Evolutionary conservation across 2,888 invertebrate genomes (phyloP).

Genomic region (Leptopilina myrica): DNA sequence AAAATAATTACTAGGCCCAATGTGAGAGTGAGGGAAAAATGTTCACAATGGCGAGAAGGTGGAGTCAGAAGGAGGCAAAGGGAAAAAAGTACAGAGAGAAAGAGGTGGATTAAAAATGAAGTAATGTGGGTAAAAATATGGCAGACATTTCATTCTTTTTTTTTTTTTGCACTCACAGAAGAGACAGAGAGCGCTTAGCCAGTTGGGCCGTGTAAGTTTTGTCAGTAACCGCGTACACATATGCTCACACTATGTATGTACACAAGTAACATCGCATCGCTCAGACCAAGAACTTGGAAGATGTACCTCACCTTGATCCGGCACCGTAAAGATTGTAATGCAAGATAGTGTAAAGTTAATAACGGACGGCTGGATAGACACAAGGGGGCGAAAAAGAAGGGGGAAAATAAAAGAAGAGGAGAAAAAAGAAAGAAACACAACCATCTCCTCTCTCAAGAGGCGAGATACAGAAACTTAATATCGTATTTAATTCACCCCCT

Average conservation of each 20-base stretch:
- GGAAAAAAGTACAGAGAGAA: slow-evolving; percentile 42
- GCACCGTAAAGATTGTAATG: slow-evolving; percentile 73
- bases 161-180: slow-evolving; percentile 26
- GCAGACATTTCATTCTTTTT: slow-evolving; percentile 59
- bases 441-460: not conserved
- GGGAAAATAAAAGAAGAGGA: slow-evolving; percentile 23
- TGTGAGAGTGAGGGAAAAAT: not conserved
- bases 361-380: slow-evolving; percentile 70
- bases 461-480: slow-evolving; percentile 36
- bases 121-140: slow-evolving; percentile 68
- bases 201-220: slow-evolving; percentile 50
- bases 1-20: no score
- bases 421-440: not conserved
- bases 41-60: slow-evolving; percentile 1
- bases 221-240: slow-evolving; percentile 29
- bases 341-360: slow-evolving; percentile 73
- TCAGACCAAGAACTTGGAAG: slow-evolving; percentile 54
- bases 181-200: slow-evolving; percentile 61
- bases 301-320: slow-evolving; percentile 68
- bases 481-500: slow-evolving; percentile 8
- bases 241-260: slow-evolving; percentile 9
- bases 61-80: slow-evolving; percentile 13
- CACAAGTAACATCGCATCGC: slow-evolving; percentile 46
- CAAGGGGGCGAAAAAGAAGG: slow-evolving; percentile 52
- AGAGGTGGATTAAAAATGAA: slow-evolving; percentile 67